Evolutionary conservation across 2,113 vertebrate species (phyloP), one percentile per base, ranked within the genome.

Genomic region (Sisor rabdophorus): DNA sequence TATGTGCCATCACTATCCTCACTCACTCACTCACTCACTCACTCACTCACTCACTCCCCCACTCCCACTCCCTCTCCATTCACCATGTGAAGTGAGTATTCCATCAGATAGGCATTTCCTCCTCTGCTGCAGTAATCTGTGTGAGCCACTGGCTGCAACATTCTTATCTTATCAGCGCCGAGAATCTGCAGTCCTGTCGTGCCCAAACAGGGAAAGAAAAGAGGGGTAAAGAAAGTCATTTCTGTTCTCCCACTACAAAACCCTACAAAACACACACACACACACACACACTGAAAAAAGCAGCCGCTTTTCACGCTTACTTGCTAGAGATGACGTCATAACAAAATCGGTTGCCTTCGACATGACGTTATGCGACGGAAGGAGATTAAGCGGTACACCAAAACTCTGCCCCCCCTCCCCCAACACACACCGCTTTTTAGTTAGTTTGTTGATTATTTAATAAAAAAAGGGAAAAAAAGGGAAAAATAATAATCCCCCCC

Each of bases 41-140:
- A 4, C 80, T 78, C 81, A 79, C 78, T 85, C 86, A 89, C 85
- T 77, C 83, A 86, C 55, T 50, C 48, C 30, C 83, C 72, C 81
- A 81, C 71, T 61, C 76, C 84, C 80, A 67, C 80, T 77, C 80
- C 81, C 84, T 88, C 84, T 79, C 84, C 76, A 87, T 90, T 89
- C 78, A 82, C 84, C 88, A 88, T 86, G 86, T 63, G 26, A 87
- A 84, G 24, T 65, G 84, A 84, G 91, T 91, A 86, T 87, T 88
- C 88, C 88, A 89, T 87, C 86, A 89, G 87, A 91, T 89, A 89
- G 88, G 88, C 89, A 89, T 91, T 92, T 92, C 91, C 92, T 91
- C 85, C 85, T 81, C 82, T 84, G 76, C 88, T 86, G 82, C 84
- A 87, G 86, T 83, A 84, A 81, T 82, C 73, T 85, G 65, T 83